Evolutionary conservation across 2,888 invertebrate species (phyloP).

Genomic region (Arctia plantaginis): DNA sequence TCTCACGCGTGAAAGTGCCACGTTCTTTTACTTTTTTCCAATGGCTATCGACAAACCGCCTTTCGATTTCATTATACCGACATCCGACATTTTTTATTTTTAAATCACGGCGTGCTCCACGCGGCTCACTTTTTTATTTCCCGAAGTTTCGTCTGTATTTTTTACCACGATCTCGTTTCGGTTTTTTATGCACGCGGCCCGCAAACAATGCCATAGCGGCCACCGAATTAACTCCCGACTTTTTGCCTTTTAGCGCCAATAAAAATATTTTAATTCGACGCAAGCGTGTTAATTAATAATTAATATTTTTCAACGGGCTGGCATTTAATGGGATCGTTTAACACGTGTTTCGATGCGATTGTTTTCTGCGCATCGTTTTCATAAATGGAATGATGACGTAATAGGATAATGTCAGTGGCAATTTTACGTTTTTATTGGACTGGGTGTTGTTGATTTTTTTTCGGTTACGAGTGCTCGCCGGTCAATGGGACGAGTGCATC

Average conservation of each 20-base stretch:
- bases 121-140: constrained; percentile 75
- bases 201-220: constrained; percentile 85
- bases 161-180: constrained; percentile 75
- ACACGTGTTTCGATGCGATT: constrained; percentile 83
- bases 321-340: constrained; percentile 81
- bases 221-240: constrained; percentile 84
- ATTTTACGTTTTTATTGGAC: constrained; percentile 86
- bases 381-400: constrained; percentile 86
- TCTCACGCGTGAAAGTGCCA: constrained; percentile 85
- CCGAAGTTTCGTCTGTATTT: constrained; percentile 77
- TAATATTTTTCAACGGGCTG: constrained; percentile 83
- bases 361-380: constrained; percentile 81
- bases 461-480: constrained; percentile 73
- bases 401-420: constrained; percentile 85
- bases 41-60: constrained; percentile 85
- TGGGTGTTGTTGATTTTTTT: constrained; percentile 79
- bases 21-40: constrained; percentile 84
- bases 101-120: constrained; percentile 83
- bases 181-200: constrained; percentile 82
- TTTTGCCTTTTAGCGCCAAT: constrained; percentile 84
- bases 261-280: constrained; percentile 85
- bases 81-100: constrained; percentile 84
- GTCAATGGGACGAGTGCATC: constrained; percentile 84
- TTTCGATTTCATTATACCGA: constrained; percentile 87
- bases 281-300: constrained; percentile 84